Conservation (phyloP, 2,797 vertebrate genomes). For the Myotis vivesi region DNA sequence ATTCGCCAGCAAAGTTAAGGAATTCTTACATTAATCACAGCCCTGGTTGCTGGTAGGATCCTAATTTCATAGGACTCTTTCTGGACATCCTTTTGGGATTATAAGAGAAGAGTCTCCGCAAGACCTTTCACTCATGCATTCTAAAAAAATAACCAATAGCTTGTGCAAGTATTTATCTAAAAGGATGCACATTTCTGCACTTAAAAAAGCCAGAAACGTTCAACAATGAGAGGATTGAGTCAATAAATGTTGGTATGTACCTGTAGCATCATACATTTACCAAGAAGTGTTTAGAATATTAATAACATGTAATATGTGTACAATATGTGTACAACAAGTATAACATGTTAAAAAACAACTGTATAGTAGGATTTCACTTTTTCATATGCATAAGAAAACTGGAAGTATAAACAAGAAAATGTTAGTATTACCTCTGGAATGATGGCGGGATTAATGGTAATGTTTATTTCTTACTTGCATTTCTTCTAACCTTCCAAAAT, state of each 20-base stretch:
- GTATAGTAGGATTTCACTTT: background rate
- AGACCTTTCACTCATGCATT: background rate
- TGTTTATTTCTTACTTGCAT: background rate
- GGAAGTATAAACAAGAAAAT: background rate
- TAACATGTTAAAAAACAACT: background rate
- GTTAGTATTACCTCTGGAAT: background rate
- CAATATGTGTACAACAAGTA: background rate
- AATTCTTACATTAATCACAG: background rate
- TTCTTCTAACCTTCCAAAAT: slow-evolving; percentile 27
- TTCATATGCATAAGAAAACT: background rate
- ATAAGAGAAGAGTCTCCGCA: background rate
- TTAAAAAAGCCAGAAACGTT: slow-evolving; percentile 5
- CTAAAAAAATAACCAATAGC: background rate
- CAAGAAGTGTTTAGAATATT: slow-evolving; percentile 17
- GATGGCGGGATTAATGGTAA: background rate
- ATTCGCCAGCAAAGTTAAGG: background rate
- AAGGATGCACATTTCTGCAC: background rate
- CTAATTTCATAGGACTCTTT: background rate
- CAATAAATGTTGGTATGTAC: background rate
- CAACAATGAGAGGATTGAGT: background rate
- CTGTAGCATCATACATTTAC: background rate
- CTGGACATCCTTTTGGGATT: background rate
- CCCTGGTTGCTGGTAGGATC: background rate
- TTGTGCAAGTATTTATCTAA: slow-evolving; percentile 1
- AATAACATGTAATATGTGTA: background rate